Base-by-base conservation (phyloP, 2,888 invertebrate species). In the Pollenia griseotomentosa region DNA sequence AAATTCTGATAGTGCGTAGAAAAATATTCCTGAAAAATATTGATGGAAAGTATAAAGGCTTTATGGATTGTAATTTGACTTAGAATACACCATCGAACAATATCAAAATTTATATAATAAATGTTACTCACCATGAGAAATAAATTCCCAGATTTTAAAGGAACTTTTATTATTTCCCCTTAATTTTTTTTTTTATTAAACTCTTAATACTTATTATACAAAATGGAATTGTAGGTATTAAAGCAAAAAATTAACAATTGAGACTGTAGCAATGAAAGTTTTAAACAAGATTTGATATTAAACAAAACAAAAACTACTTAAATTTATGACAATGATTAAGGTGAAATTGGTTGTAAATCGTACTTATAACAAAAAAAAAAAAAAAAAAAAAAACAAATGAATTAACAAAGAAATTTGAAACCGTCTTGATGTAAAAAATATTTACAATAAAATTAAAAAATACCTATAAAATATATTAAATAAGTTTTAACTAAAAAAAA, bases 281-380 rank as follows among this genome's bases (percentile, higher is more conserved):
- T 84, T 84, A 66, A 83, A 65, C 23, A 68, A 75, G 33, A 78
- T 48, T 73, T 73, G 16, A 71, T 42, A 66, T 46, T 11, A 6
- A 57, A 68, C 68, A 9, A 46, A 19, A 40, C 16, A 33, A 68
- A 82, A 59, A 53, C 73, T 57, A 74, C 16, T 23, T 48, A 53
- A 57, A 70, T 68, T 81, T 77, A 71, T 78, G 73, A 83, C 65
- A 87, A 78, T 70, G 77, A 83, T 48, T 71, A 12, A 57, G 44
- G 65, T 59, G 65, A 79, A 87, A 87, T 87, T 84, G 87, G 87
- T 87, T 87, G 87, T 87, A 87, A 87, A 74, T 40, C 16, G 68
- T 85, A 55, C 68, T 75, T 80, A 16, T 46, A 79, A 55, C 19
- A 59, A 55, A 61, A 66, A 12, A 42, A 7, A 83, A 61, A n/a